Evolutionary conservation across 2,888 invertebrate species (phyloP).

Genomic region (Zootermopsis nevadensis): DNA sequence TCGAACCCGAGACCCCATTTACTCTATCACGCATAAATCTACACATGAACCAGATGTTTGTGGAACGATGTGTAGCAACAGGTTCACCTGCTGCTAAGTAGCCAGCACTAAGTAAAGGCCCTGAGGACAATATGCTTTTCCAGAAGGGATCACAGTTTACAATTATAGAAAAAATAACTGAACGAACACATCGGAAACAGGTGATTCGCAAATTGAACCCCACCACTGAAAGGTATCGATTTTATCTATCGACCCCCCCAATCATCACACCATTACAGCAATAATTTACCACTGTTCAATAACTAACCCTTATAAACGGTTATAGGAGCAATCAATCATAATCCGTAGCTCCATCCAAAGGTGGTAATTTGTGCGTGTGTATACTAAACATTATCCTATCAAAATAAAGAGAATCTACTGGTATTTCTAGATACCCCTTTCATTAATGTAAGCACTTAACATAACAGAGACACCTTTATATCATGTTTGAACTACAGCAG

Average conservation of each 20-base stretch:
- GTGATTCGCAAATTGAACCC: neutral
- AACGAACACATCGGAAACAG: neutral
- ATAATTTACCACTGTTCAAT: neutral
- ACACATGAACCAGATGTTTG: neutral
- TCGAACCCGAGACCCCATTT: too few relatives aligned
- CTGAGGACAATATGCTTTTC: neutral
- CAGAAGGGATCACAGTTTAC: too few relatives aligned
- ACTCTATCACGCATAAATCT: neutral
- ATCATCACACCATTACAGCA: constrained; percentile 30
- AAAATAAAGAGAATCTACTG: neutral
- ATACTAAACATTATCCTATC: neutral
- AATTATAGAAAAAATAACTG: too few relatives aligned
- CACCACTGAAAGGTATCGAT: neutral
- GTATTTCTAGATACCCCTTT: too few relatives aligned
- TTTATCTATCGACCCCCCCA: constrained; percentile 19
- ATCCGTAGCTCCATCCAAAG: neutral
- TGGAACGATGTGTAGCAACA: neutral
- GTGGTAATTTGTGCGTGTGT: neutral
- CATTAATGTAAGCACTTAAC: too few relatives aligned
- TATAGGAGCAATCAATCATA: neutral
- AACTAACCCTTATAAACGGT: neutral
- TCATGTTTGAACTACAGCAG: too few relatives aligned
- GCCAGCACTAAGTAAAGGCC: neutral
- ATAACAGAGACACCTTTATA: too few relatives aligned
- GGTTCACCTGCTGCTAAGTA: constrained; percentile 8